These are phyloP conservation scores for Mugil cephalus DNA, from an alignment of 2,113 vertebrate genomes.

Conservation along the genomic window DNA sequence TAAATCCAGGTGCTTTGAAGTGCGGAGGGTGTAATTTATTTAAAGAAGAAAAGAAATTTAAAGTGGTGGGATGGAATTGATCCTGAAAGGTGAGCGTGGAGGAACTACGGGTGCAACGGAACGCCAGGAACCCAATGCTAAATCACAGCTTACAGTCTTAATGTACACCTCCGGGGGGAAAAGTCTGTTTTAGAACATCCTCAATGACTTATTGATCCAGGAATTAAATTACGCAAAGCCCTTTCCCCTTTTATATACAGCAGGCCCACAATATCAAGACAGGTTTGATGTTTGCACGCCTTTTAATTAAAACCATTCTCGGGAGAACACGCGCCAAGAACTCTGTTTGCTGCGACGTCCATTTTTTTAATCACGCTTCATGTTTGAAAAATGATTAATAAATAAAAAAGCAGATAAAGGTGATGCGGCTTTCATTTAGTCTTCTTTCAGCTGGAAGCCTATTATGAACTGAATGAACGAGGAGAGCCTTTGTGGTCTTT, in stretches of 20 bases:
- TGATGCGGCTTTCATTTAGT: slow-evolving; percentile 11
- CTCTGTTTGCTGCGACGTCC: slow-evolving; percentile 26
- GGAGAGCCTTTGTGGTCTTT: not conserved
- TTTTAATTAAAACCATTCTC: slow-evolving; percentile 72
- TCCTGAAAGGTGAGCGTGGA: slow-evolving; percentile 51
- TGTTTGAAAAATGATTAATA: slow-evolving; percentile 27
- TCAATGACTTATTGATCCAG: slow-evolving; percentile 73
- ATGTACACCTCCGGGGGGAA: slow-evolving; percentile 68
- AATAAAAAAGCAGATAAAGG: slow-evolving; percentile 24
- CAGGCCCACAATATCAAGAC: slow-evolving; percentile 37
- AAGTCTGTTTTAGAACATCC: slow-evolving; percentile 65
- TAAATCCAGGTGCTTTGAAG: slow-evolving; percentile 41
- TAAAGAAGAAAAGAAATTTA: slow-evolving; percentile 19
- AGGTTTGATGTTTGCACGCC: slow-evolving; percentile 54
- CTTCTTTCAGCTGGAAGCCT: not conserved
- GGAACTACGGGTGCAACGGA: slow-evolving; percentile 45
- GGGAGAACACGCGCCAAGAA: not conserved
- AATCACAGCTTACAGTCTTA: slow-evolving; percentile 65
- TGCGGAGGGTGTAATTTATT: slow-evolving; percentile 36
- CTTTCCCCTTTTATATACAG: slow-evolving; percentile 14
- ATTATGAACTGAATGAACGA: not conserved
- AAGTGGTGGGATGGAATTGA: slow-evolving; percentile 53
- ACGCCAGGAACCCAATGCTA: slow-evolving; percentile 42
- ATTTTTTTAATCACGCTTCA: slow-evolving; percentile 53
- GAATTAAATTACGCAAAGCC: slow-evolving; percentile 55